Base-by-base conservation (phyloP, 2,888 invertebrate genomes). In the Cryptocephalus primarius region DNA sequence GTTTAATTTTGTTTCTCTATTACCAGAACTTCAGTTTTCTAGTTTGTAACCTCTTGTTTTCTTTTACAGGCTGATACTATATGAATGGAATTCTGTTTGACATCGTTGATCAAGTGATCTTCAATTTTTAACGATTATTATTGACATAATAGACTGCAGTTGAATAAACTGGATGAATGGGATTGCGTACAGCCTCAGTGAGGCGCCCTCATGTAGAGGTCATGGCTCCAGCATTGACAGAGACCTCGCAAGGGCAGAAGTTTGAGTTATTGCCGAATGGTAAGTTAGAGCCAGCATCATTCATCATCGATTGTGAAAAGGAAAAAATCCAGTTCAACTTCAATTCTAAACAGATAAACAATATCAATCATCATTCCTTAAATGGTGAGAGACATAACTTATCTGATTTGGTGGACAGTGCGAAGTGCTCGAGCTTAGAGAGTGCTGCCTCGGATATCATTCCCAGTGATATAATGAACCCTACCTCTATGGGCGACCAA, bases 161-260 rank as follows among this genome's bases (percentile, higher is more conserved):
- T 53, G 52, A 57, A 59, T 66, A 63, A 63, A 65, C 69, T 70
- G 70, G 67, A 71, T 71, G 71, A 71, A 71, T 71, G 71, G 71
- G 71, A 69, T 67, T 71, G 68, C 69, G 70, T 63, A 69, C 70
- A 60, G 71, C 71, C 70, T 73, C 73, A 64, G 70, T 69, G 72
- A 72, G 75, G 76, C 75, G 72, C 72, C 72, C 75, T 70, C 67
- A 73, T 73, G 78, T 76, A 76, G 76, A 82, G 85, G 78, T 85
- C 80, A 91, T 92, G 91, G 91, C 91, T 80, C 91, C 91, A 77
- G 91, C 91, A 78, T 82, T 90, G 74, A 86, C 89, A 69, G 87
- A 88, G 76, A 79, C 77, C 60, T 67, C 71, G 59, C 75, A 74
- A 67, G 67, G 71, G 47, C 72, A 72, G 57, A 70, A 64, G 58